Conservation (phyloP, 2,113 vertebrate genomes). For the Cinclus mexicanus region DNA sequence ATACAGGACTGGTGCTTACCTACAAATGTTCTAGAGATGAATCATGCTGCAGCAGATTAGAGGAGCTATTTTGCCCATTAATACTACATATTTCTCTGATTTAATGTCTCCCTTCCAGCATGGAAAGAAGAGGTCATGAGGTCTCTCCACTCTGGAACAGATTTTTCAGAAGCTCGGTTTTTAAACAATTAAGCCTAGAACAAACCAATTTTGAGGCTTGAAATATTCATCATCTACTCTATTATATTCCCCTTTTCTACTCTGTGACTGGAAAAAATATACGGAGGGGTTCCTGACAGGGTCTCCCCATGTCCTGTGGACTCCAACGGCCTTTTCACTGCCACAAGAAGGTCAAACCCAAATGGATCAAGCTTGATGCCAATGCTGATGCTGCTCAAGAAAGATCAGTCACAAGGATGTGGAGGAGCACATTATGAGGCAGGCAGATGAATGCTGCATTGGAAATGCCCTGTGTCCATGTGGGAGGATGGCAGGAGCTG, state of each 20-base stretch:
- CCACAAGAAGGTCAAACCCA: background rate
- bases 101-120: background rate
- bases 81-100: background rate
- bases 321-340: too few relatives aligned
- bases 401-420: background rate
- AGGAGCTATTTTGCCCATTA: background rate
- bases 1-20: background rate
- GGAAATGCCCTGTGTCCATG: background rate
- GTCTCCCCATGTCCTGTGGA: background rate
- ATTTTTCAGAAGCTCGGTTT: background rate
- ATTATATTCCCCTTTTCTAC: background rate
- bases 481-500: background rate
- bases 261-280: background rate
- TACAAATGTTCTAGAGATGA: background rate
- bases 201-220: background rate
- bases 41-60: background rate
- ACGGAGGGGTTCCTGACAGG: background rate
- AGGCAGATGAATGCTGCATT: background rate
- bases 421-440: fast-evolving
- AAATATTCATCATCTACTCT: background rate
- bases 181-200: background rate
- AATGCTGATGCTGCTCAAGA: background rate
- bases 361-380: background rate
- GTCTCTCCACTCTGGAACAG: background rate
- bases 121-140: background rate